Evolutionary conservation across 2,888 invertebrate species (phyloP).

Genomic region (Pocota personata): DNA sequence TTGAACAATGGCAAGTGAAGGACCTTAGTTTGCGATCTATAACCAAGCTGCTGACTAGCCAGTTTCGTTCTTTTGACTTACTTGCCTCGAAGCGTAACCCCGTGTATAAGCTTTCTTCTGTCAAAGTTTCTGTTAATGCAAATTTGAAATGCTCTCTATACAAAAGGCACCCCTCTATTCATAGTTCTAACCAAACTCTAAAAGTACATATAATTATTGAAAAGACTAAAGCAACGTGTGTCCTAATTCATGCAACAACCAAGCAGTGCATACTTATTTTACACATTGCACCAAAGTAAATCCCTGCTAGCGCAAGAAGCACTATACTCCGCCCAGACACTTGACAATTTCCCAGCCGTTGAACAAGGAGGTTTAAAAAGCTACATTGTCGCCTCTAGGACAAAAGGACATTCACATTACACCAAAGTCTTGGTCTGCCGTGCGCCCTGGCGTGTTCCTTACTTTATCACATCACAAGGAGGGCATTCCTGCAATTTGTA

Average conservation of each 20-base stretch:
- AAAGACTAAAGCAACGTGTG: background rate
- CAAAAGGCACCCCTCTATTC: background rate
- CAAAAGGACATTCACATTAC: conserved; percentile 65
- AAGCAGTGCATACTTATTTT: conserved; percentile 15
- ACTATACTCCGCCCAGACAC: conserved; percentile 37
- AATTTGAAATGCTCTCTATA: background rate
- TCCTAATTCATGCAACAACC: background rate
- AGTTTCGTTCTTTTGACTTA: background rate
- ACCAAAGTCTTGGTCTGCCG: conserved; percentile 47
- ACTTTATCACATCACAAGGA: background rate
- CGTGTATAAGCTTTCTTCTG: background rate
- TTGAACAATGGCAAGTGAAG: background rate
- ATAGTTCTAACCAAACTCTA: background rate
- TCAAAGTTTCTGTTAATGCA: background rate
- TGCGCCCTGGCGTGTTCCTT: conserved; percentile 3
- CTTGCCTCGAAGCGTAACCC: background rate
- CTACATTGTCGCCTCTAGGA: conserved; percentile 56
- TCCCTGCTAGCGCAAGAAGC: background rate
- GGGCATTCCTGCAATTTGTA: background rate
- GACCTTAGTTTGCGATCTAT: background rate
- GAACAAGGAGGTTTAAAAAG: conserved; percentile 41
- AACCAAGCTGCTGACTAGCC: background rate
- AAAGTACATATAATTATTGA: background rate
- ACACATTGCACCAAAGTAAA: conserved; percentile 9
- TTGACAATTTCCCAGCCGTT: conserved; percentile 31